Percentiles rank a stretch among this genome's conserved stretches.
phyloP scores from a whole-genome alignment of 2,888 invertebrate species.

The Agonum fuliginosum region DNA sequence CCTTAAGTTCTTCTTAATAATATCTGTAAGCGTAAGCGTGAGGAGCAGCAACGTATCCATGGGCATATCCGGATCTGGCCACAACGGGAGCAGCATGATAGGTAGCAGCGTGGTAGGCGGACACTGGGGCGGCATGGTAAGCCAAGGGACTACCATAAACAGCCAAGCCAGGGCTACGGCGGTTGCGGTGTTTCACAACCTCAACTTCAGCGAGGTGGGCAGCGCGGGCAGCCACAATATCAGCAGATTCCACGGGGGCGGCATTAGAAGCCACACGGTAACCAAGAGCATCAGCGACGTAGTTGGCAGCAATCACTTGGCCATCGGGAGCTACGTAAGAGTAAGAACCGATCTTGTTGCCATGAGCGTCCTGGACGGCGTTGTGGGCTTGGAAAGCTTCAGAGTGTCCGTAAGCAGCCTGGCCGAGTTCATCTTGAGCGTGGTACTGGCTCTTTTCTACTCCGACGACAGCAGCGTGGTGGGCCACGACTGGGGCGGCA shows the following conservation, averaged over 20 bases:
- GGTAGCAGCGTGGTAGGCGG: slow-evolving; percentile 63
- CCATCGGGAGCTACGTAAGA: slow-evolving; percentile 73
- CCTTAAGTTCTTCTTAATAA: slow-evolving; percentile 59
- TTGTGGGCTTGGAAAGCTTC: slow-evolving; percentile 70
- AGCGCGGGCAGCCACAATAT: slow-evolving; percentile 72
- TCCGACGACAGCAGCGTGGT: slow-evolving; percentile 64
- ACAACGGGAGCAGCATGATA: slow-evolving; percentile 7
- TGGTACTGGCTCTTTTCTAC: slow-evolving; percentile 70
- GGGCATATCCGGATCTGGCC: slow-evolving; percentile 55
- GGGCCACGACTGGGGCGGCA: slow-evolving; percentile 64
- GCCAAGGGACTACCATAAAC: slow-evolving; percentile 63
- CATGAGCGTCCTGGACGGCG: slow-evolving; percentile 70
- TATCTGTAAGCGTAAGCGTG: slow-evolving; percentile 64
- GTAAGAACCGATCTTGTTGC: slow-evolving; percentile 72
- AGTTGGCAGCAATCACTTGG: slow-evolving; percentile 70
- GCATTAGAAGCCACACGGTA: slow-evolving; percentile 72
- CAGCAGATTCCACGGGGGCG: slow-evolving; percentile 64
- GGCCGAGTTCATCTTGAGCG: slow-evolving; percentile 71
- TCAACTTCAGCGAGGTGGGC: slow-evolving; percentile 71
- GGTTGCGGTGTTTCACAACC: slow-evolving; percentile 66
- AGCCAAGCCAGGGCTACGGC: slow-evolving; percentile 52
- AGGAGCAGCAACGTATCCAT: slow-evolving; percentile 64
- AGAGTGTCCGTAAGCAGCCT: slow-evolving; percentile 70
- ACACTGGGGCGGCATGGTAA: slow-evolving; percentile 57
- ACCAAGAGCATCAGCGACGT: slow-evolving; percentile 72